Conservation (phyloP, 1,140 invertebrate genomes). For the Halictus rubicundus region DNA sequence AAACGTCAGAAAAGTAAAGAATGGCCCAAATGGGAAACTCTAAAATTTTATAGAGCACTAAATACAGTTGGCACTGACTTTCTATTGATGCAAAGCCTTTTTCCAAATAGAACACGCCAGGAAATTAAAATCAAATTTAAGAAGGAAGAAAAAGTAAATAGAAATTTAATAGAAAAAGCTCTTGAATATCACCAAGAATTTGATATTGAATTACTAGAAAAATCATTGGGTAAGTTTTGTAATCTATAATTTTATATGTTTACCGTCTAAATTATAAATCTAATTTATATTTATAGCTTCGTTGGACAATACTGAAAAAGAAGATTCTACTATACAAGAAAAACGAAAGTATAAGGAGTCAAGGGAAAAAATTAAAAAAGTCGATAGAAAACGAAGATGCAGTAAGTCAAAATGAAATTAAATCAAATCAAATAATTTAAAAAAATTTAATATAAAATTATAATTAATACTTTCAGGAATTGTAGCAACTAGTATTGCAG, state of each 20-base stretch:
- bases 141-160: constrained; percentile 84
- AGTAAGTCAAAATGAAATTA: constrained; percentile 58
- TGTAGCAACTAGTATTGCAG: constrained; percentile 51
- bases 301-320: constrained; percentile 65
- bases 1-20: constrained; percentile 83
- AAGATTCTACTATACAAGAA: constrained; percentile 48
- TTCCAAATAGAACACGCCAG: constrained; percentile 87
- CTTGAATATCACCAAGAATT: constrained; percentile 80
- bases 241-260: neutral
- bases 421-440: too few species aligned
- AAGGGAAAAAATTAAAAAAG: constrained; percentile 42
- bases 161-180: constrained; percentile 82
- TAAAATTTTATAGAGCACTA: constrained; percentile 93
- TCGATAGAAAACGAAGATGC: constrained; percentile 46
- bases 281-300: constrained; percentile 53
- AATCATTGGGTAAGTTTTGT: constrained; percentile 75
- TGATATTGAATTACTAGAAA: constrained; percentile 79
- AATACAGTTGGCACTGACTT: constrained; percentile 94
- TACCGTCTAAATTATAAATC: neutral
- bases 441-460: too few species aligned
- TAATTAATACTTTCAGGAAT: constrained; percentile 40
- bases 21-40: constrained; percentile 87
- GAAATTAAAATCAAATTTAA: constrained; percentile 92
- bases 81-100: constrained; percentile 91
- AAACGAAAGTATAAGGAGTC: constrained; percentile 37